Evolutionary conservation across 1,140 invertebrate species (phyloP).

Genomic region (Brachionus plicatilis): DNA sequence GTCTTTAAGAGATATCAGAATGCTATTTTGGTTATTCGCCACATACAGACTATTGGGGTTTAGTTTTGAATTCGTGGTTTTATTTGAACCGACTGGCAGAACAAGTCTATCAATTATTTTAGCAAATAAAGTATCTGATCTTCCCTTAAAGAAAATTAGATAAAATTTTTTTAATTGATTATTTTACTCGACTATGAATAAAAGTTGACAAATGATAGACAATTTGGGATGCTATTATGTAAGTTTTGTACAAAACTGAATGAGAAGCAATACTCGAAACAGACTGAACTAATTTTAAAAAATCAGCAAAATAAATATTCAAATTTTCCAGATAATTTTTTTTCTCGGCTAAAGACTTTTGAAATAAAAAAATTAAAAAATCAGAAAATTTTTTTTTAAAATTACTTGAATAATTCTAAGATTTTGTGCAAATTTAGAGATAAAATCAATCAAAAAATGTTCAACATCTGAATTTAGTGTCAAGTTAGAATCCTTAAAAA

Average conservation of each 20-base stretch:
- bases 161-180: background rate
- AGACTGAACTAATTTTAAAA: constrained; percentile 22
- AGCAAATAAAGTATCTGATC: constrained; percentile 34
- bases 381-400: background rate
- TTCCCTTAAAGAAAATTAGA: background rate
- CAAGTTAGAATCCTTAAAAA: background rate
- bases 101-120: constrained; percentile 32
- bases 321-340: background rate
- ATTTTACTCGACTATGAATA: constrained; percentile 8
- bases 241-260: constrained; percentile 21
- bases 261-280: background rate
- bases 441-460: constrained; percentile 27
- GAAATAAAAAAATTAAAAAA: background rate
- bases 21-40: constrained; percentile 32
- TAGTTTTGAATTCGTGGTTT: background rate
- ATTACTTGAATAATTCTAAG: background rate
- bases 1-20: constrained; percentile 30
- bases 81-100: background rate
- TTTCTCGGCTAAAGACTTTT: background rate
- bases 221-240: constrained; percentile 31
- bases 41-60: background rate
- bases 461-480: background rate
- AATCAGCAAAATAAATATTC: background rate
- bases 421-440: background rate
- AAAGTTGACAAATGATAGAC: background rate